phyloP scores from a whole-genome alignment of 2,888 invertebrate species.

The Lumbricus terrestris region DNA sequence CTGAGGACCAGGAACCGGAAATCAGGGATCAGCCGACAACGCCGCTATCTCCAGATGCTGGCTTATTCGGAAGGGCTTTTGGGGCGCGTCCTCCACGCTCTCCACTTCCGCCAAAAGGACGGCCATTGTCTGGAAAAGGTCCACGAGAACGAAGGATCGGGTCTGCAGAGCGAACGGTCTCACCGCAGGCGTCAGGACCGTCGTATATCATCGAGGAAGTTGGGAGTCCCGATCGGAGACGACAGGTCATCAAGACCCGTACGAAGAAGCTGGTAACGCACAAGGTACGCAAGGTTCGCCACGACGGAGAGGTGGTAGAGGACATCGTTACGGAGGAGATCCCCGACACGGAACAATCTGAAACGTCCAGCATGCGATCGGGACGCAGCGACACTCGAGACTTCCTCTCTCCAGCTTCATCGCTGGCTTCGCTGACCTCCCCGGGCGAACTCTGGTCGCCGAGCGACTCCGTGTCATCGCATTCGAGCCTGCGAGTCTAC shows the following conservation, averaged over 20 bases:
- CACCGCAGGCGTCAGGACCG: background rate
- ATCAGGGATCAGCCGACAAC: background rate
- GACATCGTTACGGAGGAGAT: conserved; percentile 41
- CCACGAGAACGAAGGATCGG: background rate
- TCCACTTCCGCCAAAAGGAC: background rate
- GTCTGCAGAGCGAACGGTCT: background rate
- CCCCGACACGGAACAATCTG: conserved; percentile 37
- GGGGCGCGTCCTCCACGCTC: background rate
- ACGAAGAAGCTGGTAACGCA: conserved; percentile 30
- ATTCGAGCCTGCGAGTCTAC: conserved; percentile 31
- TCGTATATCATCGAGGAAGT: background rate
- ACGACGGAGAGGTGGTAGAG: conserved; percentile 39
- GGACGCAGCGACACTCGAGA: conserved; percentile 34
- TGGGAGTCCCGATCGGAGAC: background rate
- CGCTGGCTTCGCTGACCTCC: conserved; percentile 28
- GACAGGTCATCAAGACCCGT: conserved; percentile 38
- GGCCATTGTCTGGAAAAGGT: background rate
- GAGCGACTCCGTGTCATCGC: conserved; percentile 26
- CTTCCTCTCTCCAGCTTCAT: conserved; percentile 30
- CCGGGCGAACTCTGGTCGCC: conserved; percentile 20
- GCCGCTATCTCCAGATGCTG: background rate
- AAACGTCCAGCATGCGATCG: conserved; percentile 34
- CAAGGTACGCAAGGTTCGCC: conserved; percentile 37
- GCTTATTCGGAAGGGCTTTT: background rate
- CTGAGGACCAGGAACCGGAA: background rate